Evolutionary conservation across 2,797 vertebrate species (phyloP).

Genomic region (Eulemur rubriventer): DNA sequence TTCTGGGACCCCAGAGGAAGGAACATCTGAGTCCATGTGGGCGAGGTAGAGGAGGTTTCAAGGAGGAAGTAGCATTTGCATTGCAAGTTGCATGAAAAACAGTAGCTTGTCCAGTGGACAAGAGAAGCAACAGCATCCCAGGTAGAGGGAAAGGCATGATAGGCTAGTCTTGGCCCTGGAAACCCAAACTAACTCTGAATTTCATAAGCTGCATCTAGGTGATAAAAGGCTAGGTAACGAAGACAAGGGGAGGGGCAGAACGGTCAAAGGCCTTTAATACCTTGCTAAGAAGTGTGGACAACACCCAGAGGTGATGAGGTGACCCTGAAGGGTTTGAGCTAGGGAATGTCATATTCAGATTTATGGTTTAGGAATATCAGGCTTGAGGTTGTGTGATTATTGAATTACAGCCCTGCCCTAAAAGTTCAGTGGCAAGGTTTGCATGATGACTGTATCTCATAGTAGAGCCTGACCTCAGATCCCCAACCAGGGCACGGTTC

Average conservation of each 20-base stretch:
- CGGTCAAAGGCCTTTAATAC: neutral
- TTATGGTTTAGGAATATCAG: neutral
- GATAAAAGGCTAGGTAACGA: neutral
- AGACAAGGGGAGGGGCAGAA: neutral
- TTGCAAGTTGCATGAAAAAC: neutral
- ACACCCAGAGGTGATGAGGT: neutral
- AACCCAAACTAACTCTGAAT: neutral
- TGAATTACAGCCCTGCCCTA: neutral
- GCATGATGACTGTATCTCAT: neutral
- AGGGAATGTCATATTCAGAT: neutral
- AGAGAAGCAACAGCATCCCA: neutral
- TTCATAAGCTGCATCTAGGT: neutral
- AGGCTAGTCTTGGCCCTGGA: neutral
- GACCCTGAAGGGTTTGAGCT: neutral
- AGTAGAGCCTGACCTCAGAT: neutral
- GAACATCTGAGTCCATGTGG: neutral
- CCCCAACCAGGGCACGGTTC: neutral
- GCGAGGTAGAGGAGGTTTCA: neutral
- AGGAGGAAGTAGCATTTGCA: neutral
- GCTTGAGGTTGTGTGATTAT: neutral
- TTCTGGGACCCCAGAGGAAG: neutral
- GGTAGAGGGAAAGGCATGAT: neutral
- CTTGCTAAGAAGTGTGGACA: neutral
- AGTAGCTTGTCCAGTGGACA: neutral
- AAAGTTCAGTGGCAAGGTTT: neutral